These are phyloP conservation scores for Papilio glaucus DNA, from an alignment of 1,140 invertebrate genomes.

Conservation along the genomic window DNA sequence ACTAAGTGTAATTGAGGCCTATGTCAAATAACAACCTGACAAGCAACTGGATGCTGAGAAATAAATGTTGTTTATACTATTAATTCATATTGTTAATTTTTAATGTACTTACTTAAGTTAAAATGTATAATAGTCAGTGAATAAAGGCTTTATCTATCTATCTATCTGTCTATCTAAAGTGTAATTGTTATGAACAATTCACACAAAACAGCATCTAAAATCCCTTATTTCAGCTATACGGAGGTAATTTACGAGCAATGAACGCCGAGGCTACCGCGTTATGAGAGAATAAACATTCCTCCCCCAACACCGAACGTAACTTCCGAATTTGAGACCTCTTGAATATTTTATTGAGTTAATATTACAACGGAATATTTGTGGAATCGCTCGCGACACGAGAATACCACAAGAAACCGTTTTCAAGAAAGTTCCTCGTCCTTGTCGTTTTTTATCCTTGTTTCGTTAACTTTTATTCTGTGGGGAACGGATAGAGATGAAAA, in stretches of 20 bases:
- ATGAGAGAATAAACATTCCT: slow-evolving; percentile 24
- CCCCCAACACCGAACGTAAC: slow-evolving; percentile 16
- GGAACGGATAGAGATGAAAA: background rate
- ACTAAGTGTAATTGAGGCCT: too few species aligned
- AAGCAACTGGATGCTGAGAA: too few species aligned
- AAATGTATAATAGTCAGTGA: too few species aligned
- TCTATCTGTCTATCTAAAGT: too few species aligned
- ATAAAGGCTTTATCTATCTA: too few species aligned
- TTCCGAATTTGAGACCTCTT: slow-evolving; percentile 30
- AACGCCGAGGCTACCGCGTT: background rate
- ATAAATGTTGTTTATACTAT: too few species aligned
- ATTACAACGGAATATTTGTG: slow-evolving; percentile 32
- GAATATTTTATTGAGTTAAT: slow-evolving; percentile 33
- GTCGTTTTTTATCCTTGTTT: background rate
- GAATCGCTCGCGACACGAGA: background rate
- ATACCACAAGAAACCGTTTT: slow-evolving; percentile 1
- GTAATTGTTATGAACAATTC: too few species aligned
- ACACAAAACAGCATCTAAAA: background rate
- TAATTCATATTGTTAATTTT: too few species aligned
- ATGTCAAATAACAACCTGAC: too few species aligned
- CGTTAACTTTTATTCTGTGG: background rate
- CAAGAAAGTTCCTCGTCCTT: background rate
- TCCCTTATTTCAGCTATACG: background rate
- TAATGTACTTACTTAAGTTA: too few species aligned
- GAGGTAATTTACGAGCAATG: background rate